Evolutionary conservation across 2,797 vertebrate genomes (phyloP).

Genomic region (Melanogrammus aeglefinus): DNA sequence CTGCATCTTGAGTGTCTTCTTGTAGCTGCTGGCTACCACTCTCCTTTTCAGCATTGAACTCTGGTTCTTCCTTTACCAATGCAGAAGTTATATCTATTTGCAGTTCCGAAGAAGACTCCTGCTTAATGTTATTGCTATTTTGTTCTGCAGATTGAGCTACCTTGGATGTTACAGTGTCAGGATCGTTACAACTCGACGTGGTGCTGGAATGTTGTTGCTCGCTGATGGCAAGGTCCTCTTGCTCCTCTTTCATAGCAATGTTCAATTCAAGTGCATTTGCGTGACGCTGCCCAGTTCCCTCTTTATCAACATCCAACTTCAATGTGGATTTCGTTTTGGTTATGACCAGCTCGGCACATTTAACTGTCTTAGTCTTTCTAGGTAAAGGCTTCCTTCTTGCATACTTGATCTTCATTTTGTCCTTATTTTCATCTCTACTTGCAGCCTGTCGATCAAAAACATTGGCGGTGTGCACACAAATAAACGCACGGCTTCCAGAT

Average conservation of each 20-base stretch:
- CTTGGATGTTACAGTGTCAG: constrained; percentile 31
- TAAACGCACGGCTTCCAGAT: not conserved
- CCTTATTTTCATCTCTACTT: constrained; percentile 10
- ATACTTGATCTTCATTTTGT: constrained; percentile 50
- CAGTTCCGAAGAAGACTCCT: constrained; percentile 46
- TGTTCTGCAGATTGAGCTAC: constrained; percentile 10
- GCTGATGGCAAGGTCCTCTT: constrained; percentile 45
- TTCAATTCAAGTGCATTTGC: constrained; percentile 25
- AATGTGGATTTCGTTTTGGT: constrained; percentile 40
- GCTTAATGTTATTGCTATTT: constrained; percentile 45
- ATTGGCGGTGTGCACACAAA: not conserved
- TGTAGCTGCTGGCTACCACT: constrained; percentile 30
- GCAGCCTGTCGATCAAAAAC: constrained; percentile 18
- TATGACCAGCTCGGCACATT: constrained; percentile 12
- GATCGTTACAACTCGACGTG: constrained; percentile 21
- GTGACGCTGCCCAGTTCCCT: constrained; percentile 15
- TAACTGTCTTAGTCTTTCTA: constrained; percentile 28
- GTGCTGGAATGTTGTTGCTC: constrained; percentile 25
- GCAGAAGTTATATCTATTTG: constrained; percentile 26
- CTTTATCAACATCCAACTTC: constrained; percentile 17
- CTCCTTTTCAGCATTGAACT: constrained; percentile 50
- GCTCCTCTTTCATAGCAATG: constrained; percentile 66
- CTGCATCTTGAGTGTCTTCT: constrained; percentile 27
- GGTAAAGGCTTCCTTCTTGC: constrained; percentile 31
- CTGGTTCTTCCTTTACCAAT: constrained; percentile 54